Percentiles rank a stretch among this genome's conserved stretches.
Evolutionary conservation across 2,888 invertebrate genomes (phyloP).

Genomic region (Junonia oenone): DNA sequence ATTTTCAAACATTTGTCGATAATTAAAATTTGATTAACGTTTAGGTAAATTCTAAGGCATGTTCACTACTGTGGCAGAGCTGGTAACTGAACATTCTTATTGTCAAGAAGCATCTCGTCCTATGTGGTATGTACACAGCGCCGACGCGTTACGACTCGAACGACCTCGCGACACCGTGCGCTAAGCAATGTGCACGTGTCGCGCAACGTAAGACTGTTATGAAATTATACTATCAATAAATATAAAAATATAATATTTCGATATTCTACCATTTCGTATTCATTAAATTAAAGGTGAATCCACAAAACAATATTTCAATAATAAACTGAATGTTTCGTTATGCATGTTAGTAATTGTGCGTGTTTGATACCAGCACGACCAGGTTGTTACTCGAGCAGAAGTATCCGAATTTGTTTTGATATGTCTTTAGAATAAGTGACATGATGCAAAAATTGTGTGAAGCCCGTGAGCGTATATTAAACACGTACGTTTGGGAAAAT

Average conservation of each 20-base stretch:
- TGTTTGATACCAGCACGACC: slow-evolving; percentile 35
- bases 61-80: slow-evolving; percentile 38
- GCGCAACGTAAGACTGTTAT: neutral
- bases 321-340: slow-evolving; percentile 32
- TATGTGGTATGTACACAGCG: too few species aligned
- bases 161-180: too few species aligned
- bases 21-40: slow-evolving; percentile 1
- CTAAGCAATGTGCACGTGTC: too few species aligned
- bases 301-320: slow-evolving; percentile 31
- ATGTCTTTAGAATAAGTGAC: slow-evolving; percentile 61
- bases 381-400: neutral
- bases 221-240: slow-evolving; percentile 9
- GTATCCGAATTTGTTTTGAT: slow-evolving; percentile 50
- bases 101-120: slow-evolving; percentile 42
- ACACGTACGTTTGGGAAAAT: slow-evolving; percentile 58
- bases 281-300: slow-evolving; percentile 49
- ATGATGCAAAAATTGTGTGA: slow-evolving; percentile 69
- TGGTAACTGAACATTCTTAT: slow-evolving; percentile 65
- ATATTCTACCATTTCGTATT: neutral
- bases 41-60: slow-evolving; percentile 27
- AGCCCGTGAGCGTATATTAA: slow-evolving; percentile 49
- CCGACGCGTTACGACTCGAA: too few species aligned
- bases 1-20: neutral
- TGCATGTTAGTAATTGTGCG: slow-evolving; percentile 51
- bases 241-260: slow-evolving; percentile 2